Evolutionary conservation across 2,888 invertebrate species (phyloP).

Genomic region (Sarcophaga subvicina): DNA sequence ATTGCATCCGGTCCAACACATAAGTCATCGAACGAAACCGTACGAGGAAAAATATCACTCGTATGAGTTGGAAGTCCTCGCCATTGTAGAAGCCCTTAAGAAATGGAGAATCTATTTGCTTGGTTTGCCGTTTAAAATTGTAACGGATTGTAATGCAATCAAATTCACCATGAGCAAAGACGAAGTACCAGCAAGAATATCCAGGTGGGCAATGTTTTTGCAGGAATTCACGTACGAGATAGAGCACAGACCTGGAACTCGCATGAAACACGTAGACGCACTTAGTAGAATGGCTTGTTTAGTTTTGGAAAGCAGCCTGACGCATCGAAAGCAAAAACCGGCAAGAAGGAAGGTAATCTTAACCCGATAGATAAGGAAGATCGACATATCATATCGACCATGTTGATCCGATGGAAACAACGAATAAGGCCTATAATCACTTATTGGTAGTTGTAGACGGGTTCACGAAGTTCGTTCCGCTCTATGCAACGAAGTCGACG

Average conservation of each 20-base stretch:
- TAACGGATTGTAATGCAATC: constrained; percentile 76
- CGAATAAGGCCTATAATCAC: constrained; percentile 25
- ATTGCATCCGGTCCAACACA: constrained; percentile 75
- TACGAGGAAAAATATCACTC: constrained; percentile 74
- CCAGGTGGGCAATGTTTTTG: constrained; percentile 60
- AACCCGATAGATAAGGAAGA: constrained; percentile 30
- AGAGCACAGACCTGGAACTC: constrained; percentile 65
- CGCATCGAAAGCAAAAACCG: constrained; percentile 22
- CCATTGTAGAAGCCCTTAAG: constrained; percentile 75
- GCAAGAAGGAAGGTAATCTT: constrained; percentile 31
- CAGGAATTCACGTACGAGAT: constrained; percentile 70
- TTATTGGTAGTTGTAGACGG: constrained; percentile 35
- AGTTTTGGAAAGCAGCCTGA: constrained; percentile 40
- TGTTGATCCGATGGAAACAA: constrained; percentile 39
- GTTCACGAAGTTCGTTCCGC: constrained; percentile 55
- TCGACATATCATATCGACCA: constrained; percentile 39
- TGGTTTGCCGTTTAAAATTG: constrained; percentile 74
- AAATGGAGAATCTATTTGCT: constrained; percentile 76
- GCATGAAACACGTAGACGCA: constrained; percentile 62
- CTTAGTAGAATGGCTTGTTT: constrained; percentile 53
- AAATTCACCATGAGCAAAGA: constrained; percentile 75
- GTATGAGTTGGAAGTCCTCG: constrained; percentile 78
- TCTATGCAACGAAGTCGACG: constrained; percentile 58
- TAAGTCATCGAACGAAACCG: constrained; percentile 74
- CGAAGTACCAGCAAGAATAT: constrained; percentile 72